Conservation (phyloP, 2,113 vertebrate genomes). For the Calidris pygmaea region DNA sequence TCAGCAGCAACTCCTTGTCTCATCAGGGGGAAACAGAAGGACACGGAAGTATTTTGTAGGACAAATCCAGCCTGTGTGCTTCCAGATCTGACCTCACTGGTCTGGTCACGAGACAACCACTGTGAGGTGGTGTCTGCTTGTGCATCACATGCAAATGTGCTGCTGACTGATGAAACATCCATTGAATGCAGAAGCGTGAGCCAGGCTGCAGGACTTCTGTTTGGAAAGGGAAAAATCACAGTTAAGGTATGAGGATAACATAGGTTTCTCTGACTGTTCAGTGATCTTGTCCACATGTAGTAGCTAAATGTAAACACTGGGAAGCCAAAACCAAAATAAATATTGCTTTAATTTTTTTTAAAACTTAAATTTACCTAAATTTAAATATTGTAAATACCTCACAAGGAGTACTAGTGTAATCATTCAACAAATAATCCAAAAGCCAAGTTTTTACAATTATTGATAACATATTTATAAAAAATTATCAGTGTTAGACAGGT, state of each 20-base stretch:
- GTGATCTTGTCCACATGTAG: not conserved
- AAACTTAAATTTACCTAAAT: not conserved
- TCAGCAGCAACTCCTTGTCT: not conserved
- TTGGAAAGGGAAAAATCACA: no score
- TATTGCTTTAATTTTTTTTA: not conserved
- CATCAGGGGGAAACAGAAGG: not conserved
- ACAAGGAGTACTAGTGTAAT: not conserved
- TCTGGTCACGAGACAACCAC: not conserved
- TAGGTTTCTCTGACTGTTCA: not conserved
- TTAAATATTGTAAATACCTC: not conserved
- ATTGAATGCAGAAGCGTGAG: accelerated
- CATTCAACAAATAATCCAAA: not conserved
- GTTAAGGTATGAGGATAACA: not conserved
- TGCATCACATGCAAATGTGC: accelerated
- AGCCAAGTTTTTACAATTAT: not conserved
- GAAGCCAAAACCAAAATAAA: not conserved
- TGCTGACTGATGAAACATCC: not conserved
- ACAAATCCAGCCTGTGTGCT: not conserved
- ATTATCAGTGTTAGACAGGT: not conserved
- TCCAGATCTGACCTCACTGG: not conserved
- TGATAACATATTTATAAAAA: not conserved
- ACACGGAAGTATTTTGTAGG: not conserved
- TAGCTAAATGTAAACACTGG: not conserved
- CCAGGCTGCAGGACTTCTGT: not conserved
- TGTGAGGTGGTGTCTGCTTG: not conserved